Conservation (phyloP, 2,888 invertebrate species). For the Noctua janthe region DNA sequence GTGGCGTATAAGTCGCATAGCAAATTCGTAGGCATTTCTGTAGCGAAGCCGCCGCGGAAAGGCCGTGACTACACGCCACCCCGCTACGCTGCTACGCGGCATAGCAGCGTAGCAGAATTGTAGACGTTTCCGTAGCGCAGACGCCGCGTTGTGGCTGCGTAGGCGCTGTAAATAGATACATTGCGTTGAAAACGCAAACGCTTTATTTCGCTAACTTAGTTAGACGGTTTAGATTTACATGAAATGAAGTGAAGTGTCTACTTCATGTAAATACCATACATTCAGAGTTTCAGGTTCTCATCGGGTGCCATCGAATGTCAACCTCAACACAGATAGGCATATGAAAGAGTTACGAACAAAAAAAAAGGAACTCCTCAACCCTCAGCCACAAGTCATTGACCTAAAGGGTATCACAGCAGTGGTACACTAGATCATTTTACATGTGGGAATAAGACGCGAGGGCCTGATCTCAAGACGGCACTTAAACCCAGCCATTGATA, state of each 20-base stretch:
- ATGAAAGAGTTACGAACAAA: background rate
- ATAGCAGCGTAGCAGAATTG: background rate
- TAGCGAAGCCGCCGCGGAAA: background rate
- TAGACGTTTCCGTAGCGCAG: slow-evolving; percentile 6
- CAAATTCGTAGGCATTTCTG: background rate
- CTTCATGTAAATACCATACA: background rate
- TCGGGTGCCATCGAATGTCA: background rate
- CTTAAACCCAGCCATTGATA: slow-evolving; percentile 72
- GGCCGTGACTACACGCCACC: background rate
- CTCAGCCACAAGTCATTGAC: slow-evolving; percentile 55
- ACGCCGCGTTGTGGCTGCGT: background rate
- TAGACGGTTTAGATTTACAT: background rate
- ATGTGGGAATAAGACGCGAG: slow-evolving; percentile 75
- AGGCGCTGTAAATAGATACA: too few species aligned
- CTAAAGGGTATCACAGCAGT: slow-evolving; percentile 54
- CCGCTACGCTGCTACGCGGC: slow-evolving; percentile 1
- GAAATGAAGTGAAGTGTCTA: too few species aligned
- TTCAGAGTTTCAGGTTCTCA: background rate
- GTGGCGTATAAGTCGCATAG: slow-evolving; percentile 8
- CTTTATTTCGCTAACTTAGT: background rate
- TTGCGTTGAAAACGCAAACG: background rate
- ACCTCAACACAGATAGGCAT: background rate
- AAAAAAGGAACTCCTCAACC: background rate
- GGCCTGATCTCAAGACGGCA: slow-evolving; percentile 70
- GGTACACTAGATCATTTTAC: slow-evolving; percentile 72